Base-by-base conservation (phyloP, 2,888 invertebrate species). In the Opisthograptis luteolata region DNA sequence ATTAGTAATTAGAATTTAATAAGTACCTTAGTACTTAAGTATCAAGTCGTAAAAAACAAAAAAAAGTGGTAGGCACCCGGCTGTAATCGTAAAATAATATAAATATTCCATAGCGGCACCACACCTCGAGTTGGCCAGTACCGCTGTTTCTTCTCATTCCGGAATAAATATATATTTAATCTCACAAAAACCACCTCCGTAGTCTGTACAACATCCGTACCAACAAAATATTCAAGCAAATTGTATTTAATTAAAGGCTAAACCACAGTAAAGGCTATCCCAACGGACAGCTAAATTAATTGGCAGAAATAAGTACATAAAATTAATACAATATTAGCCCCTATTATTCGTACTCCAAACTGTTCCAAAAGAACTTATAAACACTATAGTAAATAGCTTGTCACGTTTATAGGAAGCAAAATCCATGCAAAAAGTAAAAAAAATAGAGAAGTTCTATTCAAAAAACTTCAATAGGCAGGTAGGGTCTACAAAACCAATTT, bases 401-500 rank as follows among this genome's bases (percentile, higher is more conserved):
- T 43, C 51, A 46, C 31, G 48, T 36, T 34, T 34, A 43, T 44
- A 42, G 32, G 51, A 54, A 53, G 44, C 56, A 57, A 45, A 49
- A 53, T 59, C 58, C 60, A 59, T 61, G 56, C 63, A 60, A 60
- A 49, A 46, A 59, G 61, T 55, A 55, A 51, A 30, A 46, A n/a
- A 59, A 55, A 56, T 55, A 55, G 40, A 41, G 24, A 48, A 48
- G 42, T 48, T 57, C 35, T 41, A 53, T 44, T 39, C 12, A 28
- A 64, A 67, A 67, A 75, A 77, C 74, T 77, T 76, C 68, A 73
- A 17, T 71, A 66, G n/a, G n/a, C n/a, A n/a, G n/a, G n/a, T n/a
- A n/a, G n/a, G n/a, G n/a, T n/a, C 75, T 73, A 73, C 68, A 76
- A 78, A 68, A 71, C 66, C 68, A 66, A 68, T 73, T 41, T 64